Conservation (phyloP, 2,888 invertebrate species). For the Ellobium chinense region DNA sequence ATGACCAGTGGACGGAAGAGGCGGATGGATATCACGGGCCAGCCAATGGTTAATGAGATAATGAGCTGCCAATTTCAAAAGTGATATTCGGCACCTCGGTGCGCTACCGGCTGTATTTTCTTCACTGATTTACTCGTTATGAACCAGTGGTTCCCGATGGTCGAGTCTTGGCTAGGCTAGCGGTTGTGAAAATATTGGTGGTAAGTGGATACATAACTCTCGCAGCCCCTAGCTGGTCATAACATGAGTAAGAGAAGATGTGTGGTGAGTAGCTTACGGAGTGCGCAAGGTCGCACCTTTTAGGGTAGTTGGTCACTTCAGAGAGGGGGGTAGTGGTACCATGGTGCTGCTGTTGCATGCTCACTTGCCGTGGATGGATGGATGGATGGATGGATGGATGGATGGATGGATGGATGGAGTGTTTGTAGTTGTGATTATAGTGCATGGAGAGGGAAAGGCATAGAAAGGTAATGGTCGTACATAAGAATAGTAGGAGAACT, state of each 20-base stretch:
- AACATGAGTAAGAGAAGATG: background rate
- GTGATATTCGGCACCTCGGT: background rate
- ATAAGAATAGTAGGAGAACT: too few species aligned
- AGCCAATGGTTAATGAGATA: background rate
- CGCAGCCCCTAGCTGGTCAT: background rate
- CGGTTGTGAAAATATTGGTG: background rate
- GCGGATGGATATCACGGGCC: background rate
- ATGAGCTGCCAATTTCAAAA: background rate
- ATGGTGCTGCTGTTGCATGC: too few species aligned
- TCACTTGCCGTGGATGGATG: too few species aligned
- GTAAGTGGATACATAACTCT: background rate
- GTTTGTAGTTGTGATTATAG: too few species aligned
- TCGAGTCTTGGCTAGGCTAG: background rate
- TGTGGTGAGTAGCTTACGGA: too few species aligned
- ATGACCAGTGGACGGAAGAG: background rate
- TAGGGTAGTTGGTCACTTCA: too few species aligned
- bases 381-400: too few species aligned
- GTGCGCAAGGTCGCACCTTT: too few species aligned
- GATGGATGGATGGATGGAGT: too few species aligned
- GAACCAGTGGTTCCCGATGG: background rate
- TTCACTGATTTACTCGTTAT: background rate
- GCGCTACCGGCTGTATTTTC: background rate
- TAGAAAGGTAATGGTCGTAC: too few species aligned
- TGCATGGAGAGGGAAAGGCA: too few species aligned
- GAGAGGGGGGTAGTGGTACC: too few species aligned